Evolutionary conservation across 1,140 invertebrate species (phyloP).

Genomic region (Spodoptera frugiperda): DNA sequence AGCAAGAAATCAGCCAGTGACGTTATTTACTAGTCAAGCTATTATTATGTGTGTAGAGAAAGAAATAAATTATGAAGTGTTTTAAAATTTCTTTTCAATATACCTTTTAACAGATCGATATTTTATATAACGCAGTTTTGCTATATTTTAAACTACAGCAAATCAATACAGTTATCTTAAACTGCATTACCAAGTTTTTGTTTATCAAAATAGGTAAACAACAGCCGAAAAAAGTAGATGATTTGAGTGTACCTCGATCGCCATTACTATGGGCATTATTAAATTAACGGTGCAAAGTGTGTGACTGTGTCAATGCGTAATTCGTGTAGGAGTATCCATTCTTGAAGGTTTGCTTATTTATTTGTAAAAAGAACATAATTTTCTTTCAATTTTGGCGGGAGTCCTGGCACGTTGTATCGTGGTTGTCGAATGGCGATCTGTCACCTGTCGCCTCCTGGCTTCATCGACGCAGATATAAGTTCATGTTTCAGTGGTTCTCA

Average conservation of each 20-base stretch:
- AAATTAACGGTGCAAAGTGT: conserved; percentile 55
- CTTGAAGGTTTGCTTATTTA: conserved; percentile 53
- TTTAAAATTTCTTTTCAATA: conserved; percentile 48
- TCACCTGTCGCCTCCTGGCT: conserved; percentile 80
- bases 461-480: conserved; percentile 66
- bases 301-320: conserved; percentile 48
- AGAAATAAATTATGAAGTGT: conserved; percentile 48
- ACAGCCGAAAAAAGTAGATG: conserved; percentile 28
- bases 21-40: conserved; percentile 33
- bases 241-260: conserved; percentile 55
- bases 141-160: background rate
- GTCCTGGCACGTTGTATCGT: conserved; percentile 73
- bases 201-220: conserved; percentile 35
- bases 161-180: background rate
- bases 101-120: conserved; percentile 42
- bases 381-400: conserved; percentile 83
- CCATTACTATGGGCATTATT: conserved; percentile 65
- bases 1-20: conserved; percentile 53
- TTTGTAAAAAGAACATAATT: conserved; percentile 72
- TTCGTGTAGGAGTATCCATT: conserved; percentile 47
- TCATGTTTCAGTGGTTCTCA: conserved; percentile 67
- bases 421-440: conserved; percentile 76
- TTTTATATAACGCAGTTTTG: background rate
- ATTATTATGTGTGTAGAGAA: conserved; percentile 36
- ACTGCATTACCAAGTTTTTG: conserved; percentile 1